phyloP scores from a whole-genome alignment of 2,113 vertebrate genomes.

The Poicephalus gulielmi region DNA sequence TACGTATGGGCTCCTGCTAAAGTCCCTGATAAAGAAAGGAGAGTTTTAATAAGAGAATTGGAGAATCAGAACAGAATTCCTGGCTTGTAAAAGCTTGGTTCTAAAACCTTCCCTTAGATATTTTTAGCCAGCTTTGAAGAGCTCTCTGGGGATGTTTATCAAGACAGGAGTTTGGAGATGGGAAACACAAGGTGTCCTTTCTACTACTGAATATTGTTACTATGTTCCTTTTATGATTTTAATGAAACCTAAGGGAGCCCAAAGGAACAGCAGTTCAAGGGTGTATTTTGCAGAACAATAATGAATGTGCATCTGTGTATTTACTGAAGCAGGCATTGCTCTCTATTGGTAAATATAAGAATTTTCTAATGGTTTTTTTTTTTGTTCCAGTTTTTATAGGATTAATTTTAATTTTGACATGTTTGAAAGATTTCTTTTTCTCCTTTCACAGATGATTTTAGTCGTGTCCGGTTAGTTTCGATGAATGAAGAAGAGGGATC shows the following conservation, averaged over 20 bases:
- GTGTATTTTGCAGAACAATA: neutral
- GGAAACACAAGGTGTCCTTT: neutral
- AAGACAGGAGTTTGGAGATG: neutral
- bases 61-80: neutral
- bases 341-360: neutral
- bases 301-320: neutral
- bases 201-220: neutral
- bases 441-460: conserved; percentile 88
- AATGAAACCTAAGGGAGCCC: neutral
- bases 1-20: too few species aligned
- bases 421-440: neutral
- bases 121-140: neutral
- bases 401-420: neutral
- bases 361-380: neutral
- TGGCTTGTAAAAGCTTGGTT: neutral
- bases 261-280: neutral
- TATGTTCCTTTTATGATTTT: neutral
- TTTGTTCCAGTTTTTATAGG: neutral
- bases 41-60: neutral
- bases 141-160: neutral
- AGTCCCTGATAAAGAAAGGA: neutral
- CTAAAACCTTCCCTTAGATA: neutral
- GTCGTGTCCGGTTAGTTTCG: conserved; percentile 89
- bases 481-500: conserved; percentile 92
- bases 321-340: neutral